Evolutionary conservation across 1,140 invertebrate species (phyloP).

Genomic region (Odontomachus brunneus): DNA sequence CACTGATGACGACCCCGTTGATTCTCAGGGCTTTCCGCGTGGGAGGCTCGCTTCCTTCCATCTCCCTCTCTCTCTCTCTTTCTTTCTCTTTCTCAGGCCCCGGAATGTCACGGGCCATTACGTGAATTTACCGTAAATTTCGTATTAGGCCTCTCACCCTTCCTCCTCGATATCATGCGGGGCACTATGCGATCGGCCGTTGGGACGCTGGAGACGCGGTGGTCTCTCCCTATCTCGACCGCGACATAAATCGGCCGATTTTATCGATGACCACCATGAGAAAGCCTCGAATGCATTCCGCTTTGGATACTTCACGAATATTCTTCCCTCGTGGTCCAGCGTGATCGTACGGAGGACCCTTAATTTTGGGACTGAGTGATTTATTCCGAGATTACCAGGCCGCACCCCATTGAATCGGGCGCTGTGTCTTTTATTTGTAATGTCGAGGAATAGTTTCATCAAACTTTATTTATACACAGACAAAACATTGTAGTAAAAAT

Average conservation of each 20-base stretch:
- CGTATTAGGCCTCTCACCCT: conserved; percentile 62
- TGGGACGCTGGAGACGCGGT: conserved; percentile 28
- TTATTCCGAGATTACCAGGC: conserved; percentile 27
- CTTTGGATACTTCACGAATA: conserved; percentile 26
- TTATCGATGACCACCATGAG: conserved; percentile 50
- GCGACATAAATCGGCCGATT: conserved; percentile 59
- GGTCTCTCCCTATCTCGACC: conserved; percentile 51
- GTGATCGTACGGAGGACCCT: background rate
- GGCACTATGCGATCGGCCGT: conserved; percentile 40
- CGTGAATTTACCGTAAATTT: conserved; percentile 75
- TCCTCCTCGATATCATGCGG: conserved; percentile 26
- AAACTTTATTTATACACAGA: no score
- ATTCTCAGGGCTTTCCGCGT: conserved; percentile 60
- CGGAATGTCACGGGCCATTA: conserved; percentile 75
- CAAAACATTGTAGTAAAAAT: no score
- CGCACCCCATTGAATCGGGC: background rate
- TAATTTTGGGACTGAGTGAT: conserved; percentile 18
- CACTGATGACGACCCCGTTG: conserved; percentile 21
- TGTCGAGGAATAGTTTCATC: background rate
- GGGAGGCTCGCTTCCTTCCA: conserved; percentile 56
- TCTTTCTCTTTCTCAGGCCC: conserved; percentile 34
- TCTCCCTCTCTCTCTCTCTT: background rate
- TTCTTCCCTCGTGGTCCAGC: conserved; percentile 17
- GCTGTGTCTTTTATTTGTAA: background rate
- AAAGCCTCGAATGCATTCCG: conserved; percentile 35